These are phyloP conservation scores for Penaeus chinensis DNA, from an alignment of 1,140 invertebrate species.

Conservation along the genomic window DNA sequence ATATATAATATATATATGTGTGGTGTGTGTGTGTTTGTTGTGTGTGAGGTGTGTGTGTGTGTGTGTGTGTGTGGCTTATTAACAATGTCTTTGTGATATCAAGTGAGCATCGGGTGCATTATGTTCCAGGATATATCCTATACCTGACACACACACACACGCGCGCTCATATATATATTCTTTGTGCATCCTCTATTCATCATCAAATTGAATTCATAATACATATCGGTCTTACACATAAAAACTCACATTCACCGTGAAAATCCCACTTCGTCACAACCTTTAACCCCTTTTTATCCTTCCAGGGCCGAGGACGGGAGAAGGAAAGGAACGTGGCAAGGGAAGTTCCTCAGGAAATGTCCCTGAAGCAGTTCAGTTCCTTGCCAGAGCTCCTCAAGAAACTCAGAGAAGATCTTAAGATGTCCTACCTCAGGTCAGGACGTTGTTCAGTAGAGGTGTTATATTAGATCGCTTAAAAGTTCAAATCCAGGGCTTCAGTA, in stretches of 20 bases:
- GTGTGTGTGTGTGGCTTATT: too few species aligned
- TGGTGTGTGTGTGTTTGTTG: too few species aligned
- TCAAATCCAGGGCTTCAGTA: too few species aligned
- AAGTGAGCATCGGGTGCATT: too few species aligned
- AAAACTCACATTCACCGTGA: background rate
- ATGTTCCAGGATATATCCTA: too few species aligned
- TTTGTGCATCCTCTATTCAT: too few species aligned
- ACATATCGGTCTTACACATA: background rate
- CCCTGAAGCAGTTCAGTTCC: slow-evolving; percentile 84
- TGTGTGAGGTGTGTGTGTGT: too few species aligned
- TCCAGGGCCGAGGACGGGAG: slow-evolving; percentile 51
- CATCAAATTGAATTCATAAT: too few species aligned
- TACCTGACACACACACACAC: too few species aligned
- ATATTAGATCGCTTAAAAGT: background rate
- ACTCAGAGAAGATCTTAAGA: slow-evolving; percentile 83
- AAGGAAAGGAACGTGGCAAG: slow-evolving; percentile 68
- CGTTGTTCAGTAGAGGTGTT: slow-evolving; percentile 2
- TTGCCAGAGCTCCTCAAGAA: slow-evolving; percentile 90
- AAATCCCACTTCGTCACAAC: background rate
- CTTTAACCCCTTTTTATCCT: background rate
- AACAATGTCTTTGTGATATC: too few species aligned
- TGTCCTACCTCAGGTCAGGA: slow-evolving; percentile 86
- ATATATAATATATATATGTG: too few species aligned
- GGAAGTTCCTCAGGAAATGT: slow-evolving; percentile 81
- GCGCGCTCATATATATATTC: too few species aligned